These are phyloP conservation scores for Lepidothrix coronata DNA, from an alignment of 2,113 vertebrate species.

Conservation along the genomic window DNA sequence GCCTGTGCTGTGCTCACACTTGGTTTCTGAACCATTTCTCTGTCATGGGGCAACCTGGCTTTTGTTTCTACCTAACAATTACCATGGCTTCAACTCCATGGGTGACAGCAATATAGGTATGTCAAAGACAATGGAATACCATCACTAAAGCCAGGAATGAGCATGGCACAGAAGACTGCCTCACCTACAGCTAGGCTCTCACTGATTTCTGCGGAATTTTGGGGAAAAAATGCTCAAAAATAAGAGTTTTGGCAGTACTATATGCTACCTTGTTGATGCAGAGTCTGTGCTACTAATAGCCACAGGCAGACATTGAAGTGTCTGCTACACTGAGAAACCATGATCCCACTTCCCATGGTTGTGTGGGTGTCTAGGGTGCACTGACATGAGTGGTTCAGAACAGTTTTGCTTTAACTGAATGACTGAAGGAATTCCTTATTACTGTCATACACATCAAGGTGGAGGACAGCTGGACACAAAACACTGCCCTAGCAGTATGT, in stretches of 20 bases:
- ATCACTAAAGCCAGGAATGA: not conserved
- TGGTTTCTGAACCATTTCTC: not conserved
- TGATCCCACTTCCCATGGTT: not conserved
- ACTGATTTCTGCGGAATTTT: not conserved
- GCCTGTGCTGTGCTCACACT: not conserved
- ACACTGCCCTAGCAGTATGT: not conserved
- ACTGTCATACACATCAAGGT: not conserved
- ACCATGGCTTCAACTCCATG: not conserved
- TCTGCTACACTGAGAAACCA: not conserved
- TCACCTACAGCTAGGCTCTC: accelerated
- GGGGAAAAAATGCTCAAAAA: not conserved
- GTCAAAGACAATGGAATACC: not conserved
- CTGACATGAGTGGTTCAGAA: not conserved
- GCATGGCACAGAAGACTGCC: not conserved
- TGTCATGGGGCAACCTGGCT: not conserved
- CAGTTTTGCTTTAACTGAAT: not conserved
- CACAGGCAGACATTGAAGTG: not conserved
- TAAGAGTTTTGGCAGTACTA: not conserved
- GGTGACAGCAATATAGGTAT: not conserved
- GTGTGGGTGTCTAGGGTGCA: not conserved
- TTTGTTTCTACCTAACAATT: not conserved
- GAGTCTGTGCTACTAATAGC: not conserved
- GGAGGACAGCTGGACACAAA: not conserved
- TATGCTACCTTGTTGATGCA: not conserved
- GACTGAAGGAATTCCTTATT: not conserved